These are phyloP conservation scores for Tokudaia muenninki DNA, from an alignment of 2,797 vertebrate species.

Conservation along the genomic window DNA sequence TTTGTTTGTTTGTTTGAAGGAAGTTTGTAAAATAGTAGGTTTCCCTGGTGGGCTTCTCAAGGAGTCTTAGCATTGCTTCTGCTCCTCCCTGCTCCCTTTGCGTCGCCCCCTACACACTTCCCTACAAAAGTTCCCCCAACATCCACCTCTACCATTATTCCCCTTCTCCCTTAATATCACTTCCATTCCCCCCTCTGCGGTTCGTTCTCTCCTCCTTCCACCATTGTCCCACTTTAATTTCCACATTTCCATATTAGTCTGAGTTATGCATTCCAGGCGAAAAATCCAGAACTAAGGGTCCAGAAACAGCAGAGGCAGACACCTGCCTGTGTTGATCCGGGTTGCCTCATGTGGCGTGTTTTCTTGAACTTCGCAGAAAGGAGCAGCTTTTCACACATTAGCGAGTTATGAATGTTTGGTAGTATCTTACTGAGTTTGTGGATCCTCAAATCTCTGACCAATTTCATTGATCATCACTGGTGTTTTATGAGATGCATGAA, in stretches of 20 bases:
- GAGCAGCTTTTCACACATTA: background rate
- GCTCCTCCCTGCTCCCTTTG: too few species aligned
- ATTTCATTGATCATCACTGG: background rate
- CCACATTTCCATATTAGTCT: background rate
- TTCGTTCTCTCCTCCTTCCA: background rate
- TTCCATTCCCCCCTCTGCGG: background rate
- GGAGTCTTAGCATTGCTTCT: too few species aligned
- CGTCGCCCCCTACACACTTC: background rate
- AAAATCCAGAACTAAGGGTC: too few species aligned
- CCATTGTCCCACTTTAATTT: too few species aligned
- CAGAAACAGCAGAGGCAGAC: background rate
- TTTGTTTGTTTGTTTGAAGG: too few species aligned
- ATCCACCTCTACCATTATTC: background rate
- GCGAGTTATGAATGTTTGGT: conserved; percentile 4
- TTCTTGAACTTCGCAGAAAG: conserved; percentile 4
- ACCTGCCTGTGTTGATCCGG: background rate
- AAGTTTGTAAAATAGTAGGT: background rate
- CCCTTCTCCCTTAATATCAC: background rate
- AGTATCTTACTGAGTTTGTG: background rate
- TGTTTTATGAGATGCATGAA: background rate
- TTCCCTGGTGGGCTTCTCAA: too few species aligned
- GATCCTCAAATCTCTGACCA: conserved; percentile 9
- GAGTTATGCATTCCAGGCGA: background rate
- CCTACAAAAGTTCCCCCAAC: background rate
- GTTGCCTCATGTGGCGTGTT: background rate